Percentiles rank a stretch among this genome's conserved stretches.
phyloP scores from a whole-genome alignment of 2,888 invertebrate genomes.

The Tiliacea citrago region DNA sequence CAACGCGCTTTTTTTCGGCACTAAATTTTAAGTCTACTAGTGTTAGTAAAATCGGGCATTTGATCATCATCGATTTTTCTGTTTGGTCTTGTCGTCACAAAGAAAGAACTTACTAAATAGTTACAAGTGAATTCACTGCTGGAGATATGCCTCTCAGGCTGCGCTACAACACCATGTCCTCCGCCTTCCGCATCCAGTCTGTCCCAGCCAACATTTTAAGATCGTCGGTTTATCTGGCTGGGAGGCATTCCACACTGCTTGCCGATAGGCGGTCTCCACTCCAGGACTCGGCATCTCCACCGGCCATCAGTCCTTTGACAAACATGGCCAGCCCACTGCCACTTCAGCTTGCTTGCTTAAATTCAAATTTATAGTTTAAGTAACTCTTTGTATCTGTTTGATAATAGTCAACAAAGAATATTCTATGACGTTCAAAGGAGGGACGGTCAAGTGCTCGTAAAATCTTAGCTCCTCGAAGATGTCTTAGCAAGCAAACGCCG shows the following conservation, averaged over 20 bases:
- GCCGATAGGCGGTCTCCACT: background rate
- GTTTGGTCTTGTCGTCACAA: background rate
- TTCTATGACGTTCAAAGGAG: background rate
- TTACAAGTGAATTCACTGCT: background rate
- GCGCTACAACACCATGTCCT: background rate
- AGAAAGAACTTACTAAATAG: background rate
- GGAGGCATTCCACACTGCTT: background rate
- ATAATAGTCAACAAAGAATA: background rate
- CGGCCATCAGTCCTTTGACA: background rate
- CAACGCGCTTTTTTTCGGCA: background rate
- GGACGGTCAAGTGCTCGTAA: background rate
- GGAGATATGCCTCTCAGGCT: background rate
- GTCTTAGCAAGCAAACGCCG: slow-evolving; percentile 1
- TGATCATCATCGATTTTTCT: no score
- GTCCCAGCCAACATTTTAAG: background rate
- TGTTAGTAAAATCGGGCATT: background rate
- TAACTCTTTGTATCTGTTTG: background rate
- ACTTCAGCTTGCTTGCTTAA: background rate
- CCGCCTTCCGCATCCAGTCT: background rate
- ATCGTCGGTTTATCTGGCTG: background rate
- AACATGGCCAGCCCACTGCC: background rate
- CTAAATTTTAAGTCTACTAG: background rate
- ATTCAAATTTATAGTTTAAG: no score
- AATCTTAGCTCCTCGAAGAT: background rate
- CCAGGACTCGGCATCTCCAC: background rate